Conservation (phyloP, 1,140 invertebrate genomes). For the Drosophila serrata region DNA sequence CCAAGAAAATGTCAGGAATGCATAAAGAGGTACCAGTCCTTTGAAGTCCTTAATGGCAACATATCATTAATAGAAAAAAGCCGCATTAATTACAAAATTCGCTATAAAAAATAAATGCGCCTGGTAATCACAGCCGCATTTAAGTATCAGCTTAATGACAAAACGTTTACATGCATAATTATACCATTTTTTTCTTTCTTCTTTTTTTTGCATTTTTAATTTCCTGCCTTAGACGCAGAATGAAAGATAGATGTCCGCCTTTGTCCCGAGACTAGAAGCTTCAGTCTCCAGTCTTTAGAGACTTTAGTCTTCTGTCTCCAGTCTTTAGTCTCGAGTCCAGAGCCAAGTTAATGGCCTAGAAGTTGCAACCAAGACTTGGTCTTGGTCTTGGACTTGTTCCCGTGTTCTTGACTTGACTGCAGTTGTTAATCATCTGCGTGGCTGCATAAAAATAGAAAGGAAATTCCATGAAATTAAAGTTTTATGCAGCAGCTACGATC, state of each 20-base stretch:
- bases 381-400: slow-evolving; percentile 52
- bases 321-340: slow-evolving; percentile 3
- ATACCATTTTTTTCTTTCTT: slow-evolving; percentile 56
- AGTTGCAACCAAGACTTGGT: slow-evolving; percentile 40
- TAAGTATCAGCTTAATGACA: slow-evolving; percentile 69
- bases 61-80: not conserved
- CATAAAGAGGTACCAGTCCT: slow-evolving; percentile 5
- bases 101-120: slow-evolving; percentile 44
- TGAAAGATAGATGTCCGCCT: slow-evolving; percentile 18
- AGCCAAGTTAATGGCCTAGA: slow-evolving; percentile 52
- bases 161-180: slow-evolving; percentile 75
- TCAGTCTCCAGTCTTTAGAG: not conserved
- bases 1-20: slow-evolving; percentile 18
- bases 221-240: slow-evolving; percentile 60
- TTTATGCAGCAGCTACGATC: slow-evolving; percentile 52
- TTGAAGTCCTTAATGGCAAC: slow-evolving; percentile 19
- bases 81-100: slow-evolving; percentile 21
- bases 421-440: slow-evolving; percentile 62
- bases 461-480: slow-evolving; percentile 79
- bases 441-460: slow-evolving; percentile 79
- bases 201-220: slow-evolving; percentile 65
- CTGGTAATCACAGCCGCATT: slow-evolving; percentile 61
- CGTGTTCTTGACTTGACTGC: slow-evolving; percentile 40
- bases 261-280: slow-evolving; percentile 12
- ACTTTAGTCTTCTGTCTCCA: not conserved